Evolutionary conservation across 2,888 invertebrate species (phyloP), one percentile per base, ranked within the genome.

Genomic region (Scaptomyza reducta): DNA sequence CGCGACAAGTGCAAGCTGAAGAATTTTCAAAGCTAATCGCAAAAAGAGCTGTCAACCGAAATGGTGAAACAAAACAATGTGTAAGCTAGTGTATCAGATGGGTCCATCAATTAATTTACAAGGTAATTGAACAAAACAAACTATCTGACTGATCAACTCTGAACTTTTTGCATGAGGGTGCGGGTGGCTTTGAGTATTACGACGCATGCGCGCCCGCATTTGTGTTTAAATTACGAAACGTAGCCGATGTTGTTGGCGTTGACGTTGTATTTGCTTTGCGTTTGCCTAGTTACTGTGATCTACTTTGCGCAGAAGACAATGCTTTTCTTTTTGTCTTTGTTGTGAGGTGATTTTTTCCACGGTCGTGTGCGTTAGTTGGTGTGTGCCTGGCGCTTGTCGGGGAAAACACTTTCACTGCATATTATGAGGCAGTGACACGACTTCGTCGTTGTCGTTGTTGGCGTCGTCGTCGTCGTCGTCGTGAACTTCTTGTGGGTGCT

Each of bases 381-480:
- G 69, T 18, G 16, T 72, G 70, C 73, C 69, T 85, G 66, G 65
- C 65, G 73, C 76, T 82, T 75, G 82, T 78, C 78, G 81, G 89
- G 90, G 89, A 89, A 90, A 90, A 90, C 90, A 90, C 90, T 90
- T 90, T 90, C 90, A 90, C 90, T 90, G 83, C 77, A 75, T 69
- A 77, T 82, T 73, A 79, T 65, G 74, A 83, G 88, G 77, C 84
- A 88, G 82, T 89, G 89, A 84, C 89, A 87, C 74, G 86, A 60
- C 63, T 62, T 66, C 58, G 62, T 47, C 61, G 50, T 51, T 51
- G 49, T 49, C 61, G 60, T 53, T 56, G 67, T n/a, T n/a, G n/a
- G n/a, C n/a, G n/a, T n/a, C n/a, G n/a, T n/a, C n/a, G n/a, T 11
- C 14, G 45, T 61, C 51, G 67, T 66, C 60, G 73, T 65, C 62